Base-by-base conservation (phyloP, 2,113 vertebrate species). In the Microcebus murinus region DNA sequence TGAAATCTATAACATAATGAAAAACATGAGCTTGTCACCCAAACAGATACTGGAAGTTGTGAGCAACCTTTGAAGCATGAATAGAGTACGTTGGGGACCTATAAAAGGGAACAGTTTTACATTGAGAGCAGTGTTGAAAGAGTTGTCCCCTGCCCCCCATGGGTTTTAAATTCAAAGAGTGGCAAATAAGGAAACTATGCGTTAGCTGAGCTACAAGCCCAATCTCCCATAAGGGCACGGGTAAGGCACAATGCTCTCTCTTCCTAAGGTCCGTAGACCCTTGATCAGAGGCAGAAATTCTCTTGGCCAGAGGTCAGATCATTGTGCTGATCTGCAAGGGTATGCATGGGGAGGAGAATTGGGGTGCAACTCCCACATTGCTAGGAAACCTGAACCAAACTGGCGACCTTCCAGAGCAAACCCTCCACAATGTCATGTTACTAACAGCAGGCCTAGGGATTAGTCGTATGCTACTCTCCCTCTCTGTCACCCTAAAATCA, bases 241-340 rank as follows among this genome's bases (percentile, higher is more conserved):
- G 20, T 14, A 52, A 7, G 36, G 34, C 17, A 27, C 29, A 85
- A 23, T 45, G 39, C 31, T 77, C 13, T 83, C 48, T 15, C 27
- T 48, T 79, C 23, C 10, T 39, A 29, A 86, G 20, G 27, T 55
- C n/a, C 76, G 84, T 87, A 57, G 81, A 65, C 39, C 36, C 9
- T 87, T 34, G 31, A n/a, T 34, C 85, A 59, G 31, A 50, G n/a
- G n/a, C 82, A 92, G 68, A 96, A 91, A 74, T 90, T 90, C 73
- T 34, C 67, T 70, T 8, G 18, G 67, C 13, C n/a, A 70, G 67
- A 20, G 42, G 36, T 79, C 77, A 84, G 71, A 61, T 27, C 50
- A 15, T 6, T 65, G 59, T 23, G 67, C n/a, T 63, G 63, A 87
- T 23, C 11, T 31, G 42, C 39, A 31, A 57, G 65, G 23, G 42